Evolutionary conservation across 2,888 invertebrate species (phyloP).

Genomic region (Synanthedon andrenaeformis): DNA sequence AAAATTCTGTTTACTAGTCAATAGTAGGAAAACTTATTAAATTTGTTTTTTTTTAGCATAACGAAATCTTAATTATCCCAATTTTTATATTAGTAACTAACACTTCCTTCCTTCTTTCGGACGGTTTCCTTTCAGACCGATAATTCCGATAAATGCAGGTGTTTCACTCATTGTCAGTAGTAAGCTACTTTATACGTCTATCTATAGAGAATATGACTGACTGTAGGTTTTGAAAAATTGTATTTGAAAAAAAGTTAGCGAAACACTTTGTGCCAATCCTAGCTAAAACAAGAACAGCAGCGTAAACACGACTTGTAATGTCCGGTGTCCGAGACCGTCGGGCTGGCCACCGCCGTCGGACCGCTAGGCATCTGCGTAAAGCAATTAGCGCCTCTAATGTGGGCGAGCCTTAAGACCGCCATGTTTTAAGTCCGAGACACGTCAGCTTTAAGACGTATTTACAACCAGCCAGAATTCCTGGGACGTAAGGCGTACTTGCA

Average conservation of each 20-base stretch:
- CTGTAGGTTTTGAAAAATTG: too few relatives aligned
- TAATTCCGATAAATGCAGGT: too few relatives aligned
- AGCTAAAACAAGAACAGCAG: slow-evolving; percentile 5
- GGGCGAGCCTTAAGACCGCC: slow-evolving; percentile 30
- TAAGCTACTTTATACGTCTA: too few relatives aligned
- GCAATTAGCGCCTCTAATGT: slow-evolving; percentile 60
- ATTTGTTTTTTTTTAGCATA: too few relatives aligned
- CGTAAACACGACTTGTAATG: slow-evolving; percentile 10
- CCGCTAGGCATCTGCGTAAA: slow-evolving; percentile 50
- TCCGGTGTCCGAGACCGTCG: slow-evolving; percentile 4
- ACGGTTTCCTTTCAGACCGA: too few relatives aligned
- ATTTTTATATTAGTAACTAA: too few relatives aligned
- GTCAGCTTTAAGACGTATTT: slow-evolving; percentile 17
- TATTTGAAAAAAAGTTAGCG: background rate
- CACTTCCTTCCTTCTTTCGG: too few relatives aligned
- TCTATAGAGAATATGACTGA: too few relatives aligned
- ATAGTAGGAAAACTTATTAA: too few relatives aligned
- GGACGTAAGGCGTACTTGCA: slow-evolving; percentile 24
- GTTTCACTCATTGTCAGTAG: too few relatives aligned
- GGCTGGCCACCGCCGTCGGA: slow-evolving; percentile 5
- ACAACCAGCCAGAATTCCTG: slow-evolving; percentile 32
- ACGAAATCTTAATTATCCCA: too few relatives aligned
- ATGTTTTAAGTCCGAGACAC: slow-evolving; percentile 5
- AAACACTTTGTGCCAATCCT: slow-evolving; percentile 7
- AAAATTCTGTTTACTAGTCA: too few relatives aligned